Evolutionary conservation across 2,797 vertebrate genomes (phyloP).

Genomic region (Enteromius treurensis): DNA sequence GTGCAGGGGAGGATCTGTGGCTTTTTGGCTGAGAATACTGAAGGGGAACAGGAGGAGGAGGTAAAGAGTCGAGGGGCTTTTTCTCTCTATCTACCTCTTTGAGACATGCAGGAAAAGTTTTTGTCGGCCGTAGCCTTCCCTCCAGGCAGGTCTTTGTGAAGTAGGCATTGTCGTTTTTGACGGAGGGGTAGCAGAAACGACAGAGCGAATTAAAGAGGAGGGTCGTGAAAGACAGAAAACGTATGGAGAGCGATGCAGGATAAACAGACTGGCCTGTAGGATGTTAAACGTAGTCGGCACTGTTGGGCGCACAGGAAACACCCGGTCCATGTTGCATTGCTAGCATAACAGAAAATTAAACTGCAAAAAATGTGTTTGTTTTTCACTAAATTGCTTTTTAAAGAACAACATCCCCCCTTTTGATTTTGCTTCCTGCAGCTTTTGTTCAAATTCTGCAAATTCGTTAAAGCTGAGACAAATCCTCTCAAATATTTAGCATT

Average conservation of each 20-base stretch:
- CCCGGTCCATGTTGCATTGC: background rate
- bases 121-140: slow-evolving; percentile 51
- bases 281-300: slow-evolving; percentile 3
- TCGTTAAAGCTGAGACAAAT: slow-evolving; percentile 3
- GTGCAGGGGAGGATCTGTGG: slow-evolving; percentile 75
- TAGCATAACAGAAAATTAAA: background rate
- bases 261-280: slow-evolving; percentile 28
- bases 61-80: slow-evolving; percentile 52
- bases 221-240: slow-evolving; percentile 36
- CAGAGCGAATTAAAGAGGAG: slow-evolving; percentile 46
- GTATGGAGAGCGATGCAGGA: slow-evolving; percentile 39
- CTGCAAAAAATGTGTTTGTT: background rate
- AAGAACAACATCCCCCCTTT: background rate
- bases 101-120: slow-evolving; percentile 56
- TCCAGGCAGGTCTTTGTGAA: slow-evolving; percentile 58
- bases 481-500: slow-evolving; percentile 42
- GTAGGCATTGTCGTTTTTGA: slow-evolving; percentile 66
- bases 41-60: slow-evolving; percentile 51
- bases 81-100: slow-evolving; percentile 52
- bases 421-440: background rate
- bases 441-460: slow-evolving; percentile 4
- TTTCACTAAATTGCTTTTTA: slow-evolving; percentile 5
- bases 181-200: slow-evolving; percentile 48
- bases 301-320: background rate
- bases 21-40: slow-evolving; percentile 75